Evolutionary conservation across 2,113 vertebrate genomes (phyloP).

Genomic region (Shinisaurus crocodilurus): DNA sequence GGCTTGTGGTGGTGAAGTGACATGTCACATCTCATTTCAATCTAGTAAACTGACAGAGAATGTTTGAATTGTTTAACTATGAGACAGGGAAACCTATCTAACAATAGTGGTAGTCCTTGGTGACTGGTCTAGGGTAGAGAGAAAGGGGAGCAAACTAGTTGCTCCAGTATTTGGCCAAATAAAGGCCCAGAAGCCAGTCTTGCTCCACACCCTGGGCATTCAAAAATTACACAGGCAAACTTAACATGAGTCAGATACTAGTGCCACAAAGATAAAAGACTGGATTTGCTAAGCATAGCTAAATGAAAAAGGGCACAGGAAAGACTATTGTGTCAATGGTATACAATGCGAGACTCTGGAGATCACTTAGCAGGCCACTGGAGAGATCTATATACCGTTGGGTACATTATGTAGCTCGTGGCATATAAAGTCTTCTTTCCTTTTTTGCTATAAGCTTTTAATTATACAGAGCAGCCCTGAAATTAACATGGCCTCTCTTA

Average conservation of each 20-base stretch:
- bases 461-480: fast-evolving
- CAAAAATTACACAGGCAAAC: background rate
- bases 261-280: background rate
- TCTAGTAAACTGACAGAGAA: background rate
- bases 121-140: background rate
- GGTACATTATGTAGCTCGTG: background rate
- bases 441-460: background rate
- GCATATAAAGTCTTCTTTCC: background rate
- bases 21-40: background rate
- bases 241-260: background rate
- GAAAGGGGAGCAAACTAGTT: background rate
- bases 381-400: background rate
- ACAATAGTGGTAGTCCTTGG: background rate
- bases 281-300: background rate
- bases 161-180: background rate
- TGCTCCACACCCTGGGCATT: background rate
- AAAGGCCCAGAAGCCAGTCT: background rate
- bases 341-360: background rate
- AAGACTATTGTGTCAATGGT: background rate
- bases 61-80: background rate
- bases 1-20: background rate
- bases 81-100: background rate
- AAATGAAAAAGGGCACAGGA: background rate
- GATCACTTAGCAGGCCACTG: background rate
- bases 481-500: background rate